phyloP scores from a whole-genome alignment of 1,140 invertebrate genomes.

The Trissolcus basalis region DNA sequence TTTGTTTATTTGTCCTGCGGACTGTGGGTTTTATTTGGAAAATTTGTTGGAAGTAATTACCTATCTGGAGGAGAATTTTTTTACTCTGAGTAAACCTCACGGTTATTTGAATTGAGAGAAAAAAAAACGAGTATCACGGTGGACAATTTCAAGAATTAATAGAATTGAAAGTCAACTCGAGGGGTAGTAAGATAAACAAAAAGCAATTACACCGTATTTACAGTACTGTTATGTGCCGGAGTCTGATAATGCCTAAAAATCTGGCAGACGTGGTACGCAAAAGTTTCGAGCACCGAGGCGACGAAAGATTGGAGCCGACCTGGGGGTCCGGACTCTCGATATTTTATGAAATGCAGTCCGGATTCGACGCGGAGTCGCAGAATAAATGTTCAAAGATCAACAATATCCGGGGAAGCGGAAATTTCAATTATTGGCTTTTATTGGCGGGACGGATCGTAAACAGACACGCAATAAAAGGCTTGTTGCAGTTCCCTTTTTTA shows the following conservation, averaged over 20 bases:
- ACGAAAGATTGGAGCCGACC: constrained; percentile 43
- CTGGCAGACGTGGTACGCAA: constrained; percentile 38
- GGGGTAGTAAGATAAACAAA: neutral
- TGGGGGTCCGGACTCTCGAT: constrained; percentile 51
- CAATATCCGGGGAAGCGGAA: constrained; percentile 57
- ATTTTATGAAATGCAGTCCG: constrained; percentile 57
- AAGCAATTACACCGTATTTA: constrained; percentile 8
- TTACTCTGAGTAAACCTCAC: no score
- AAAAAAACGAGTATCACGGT: no score
- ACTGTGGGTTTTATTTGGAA: no score
- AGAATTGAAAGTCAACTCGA: neutral
- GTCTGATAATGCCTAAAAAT: constrained; percentile 34
- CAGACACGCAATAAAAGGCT: constrained; percentile 50
- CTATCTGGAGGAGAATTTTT: no score
- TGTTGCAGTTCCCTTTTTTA: constrained; percentile 35
- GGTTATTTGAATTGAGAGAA: no score
- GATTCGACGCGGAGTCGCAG: constrained; percentile 41
- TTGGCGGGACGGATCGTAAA: constrained; percentile 44
- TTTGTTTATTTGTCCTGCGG: no score
- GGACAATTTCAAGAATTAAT: neutral
- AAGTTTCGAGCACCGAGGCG: constrained; percentile 46
- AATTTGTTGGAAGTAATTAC: no score
- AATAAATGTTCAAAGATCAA: constrained; percentile 57
- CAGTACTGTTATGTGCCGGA: constrained; percentile 2
- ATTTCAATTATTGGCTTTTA: constrained; percentile 57